These are phyloP conservation scores for Myotis myotis DNA, from an alignment of 2,797 vertebrate genomes.

Conservation along the genomic window DNA sequence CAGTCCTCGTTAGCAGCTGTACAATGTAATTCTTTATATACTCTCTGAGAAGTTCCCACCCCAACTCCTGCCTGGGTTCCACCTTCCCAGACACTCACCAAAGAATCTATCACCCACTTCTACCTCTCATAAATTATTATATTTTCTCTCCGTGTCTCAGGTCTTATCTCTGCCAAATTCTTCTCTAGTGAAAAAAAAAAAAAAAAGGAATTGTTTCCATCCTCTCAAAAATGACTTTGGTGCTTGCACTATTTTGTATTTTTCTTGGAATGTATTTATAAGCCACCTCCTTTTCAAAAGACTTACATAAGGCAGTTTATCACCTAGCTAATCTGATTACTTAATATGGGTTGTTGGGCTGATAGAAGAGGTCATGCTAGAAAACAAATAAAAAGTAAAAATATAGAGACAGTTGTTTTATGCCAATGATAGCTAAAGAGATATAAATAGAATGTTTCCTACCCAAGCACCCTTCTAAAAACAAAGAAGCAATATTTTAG, in stretches of 20 bases:
- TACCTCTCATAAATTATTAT: neutral
- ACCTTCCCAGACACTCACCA: neutral
- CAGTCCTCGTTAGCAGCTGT: neutral
- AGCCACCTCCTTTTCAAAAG: constrained; percentile 60
- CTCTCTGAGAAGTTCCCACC: neutral
- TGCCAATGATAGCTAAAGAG: neutral
- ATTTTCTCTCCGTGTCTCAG: neutral
- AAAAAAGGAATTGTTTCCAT: neutral
- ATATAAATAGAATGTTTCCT: constrained; percentile 21
- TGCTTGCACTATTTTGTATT: constrained; percentile 42
- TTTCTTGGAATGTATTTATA: constrained; percentile 54
- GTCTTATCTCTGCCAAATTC: neutral
- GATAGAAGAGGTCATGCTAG: neutral
- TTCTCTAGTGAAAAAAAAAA: neutral
- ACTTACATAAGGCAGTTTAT: constrained; percentile 56
- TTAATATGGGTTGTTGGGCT: constrained; percentile 1
- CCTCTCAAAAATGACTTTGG: neutral
- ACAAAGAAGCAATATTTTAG: constrained; percentile 14
- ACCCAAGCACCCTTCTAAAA: neutral
- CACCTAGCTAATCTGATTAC: constrained; percentile 35
- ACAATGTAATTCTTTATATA: neutral
- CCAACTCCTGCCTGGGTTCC: neutral
- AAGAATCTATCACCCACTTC: neutral
- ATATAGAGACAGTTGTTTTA: neutral
- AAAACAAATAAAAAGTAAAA: constrained; percentile 56